Base-by-base conservation (phyloP, 2,113 vertebrate species). In the Arothron firmamentum region DNA sequence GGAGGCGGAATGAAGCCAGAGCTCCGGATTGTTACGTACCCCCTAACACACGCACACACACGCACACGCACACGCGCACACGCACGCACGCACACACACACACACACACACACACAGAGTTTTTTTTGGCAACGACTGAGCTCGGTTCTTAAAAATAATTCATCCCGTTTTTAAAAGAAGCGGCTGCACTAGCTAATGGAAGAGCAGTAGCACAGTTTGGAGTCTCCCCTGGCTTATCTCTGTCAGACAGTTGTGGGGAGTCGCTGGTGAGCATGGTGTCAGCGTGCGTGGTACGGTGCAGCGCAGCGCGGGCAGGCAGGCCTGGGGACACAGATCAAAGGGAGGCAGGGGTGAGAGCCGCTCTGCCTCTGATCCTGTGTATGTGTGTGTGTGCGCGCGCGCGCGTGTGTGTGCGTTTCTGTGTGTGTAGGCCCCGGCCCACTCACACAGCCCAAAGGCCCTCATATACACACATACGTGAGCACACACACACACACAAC, bases 251-350 rank as follows among this genome's bases (percentile, higher is more conserved):
- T 98, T 94, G 95, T 94, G 92, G 93, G 93, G 94, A 94, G 94
- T 94, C 93, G 93, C 94, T 94, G 93, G 87, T 94, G 92, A 92
- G 92, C 90, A 91, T 90, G 92, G 90, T 92, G 93, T 94, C 93
- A 94, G 94, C 91, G 89, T 91, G 90, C 92, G 92, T 82, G 80
- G 84, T 86, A 67, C 74, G 88, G 82, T 83, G 85, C 84, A 78
- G 85, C 65, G 92, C 91, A 88, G 88, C 85, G 85, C 93, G 90
- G 94, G 92, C 93, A 85, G 93, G 93, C 91, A 92, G 92, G 95
- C 96, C 96, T 92, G 93, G 90, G 96, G 96, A 96, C 94, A 96
- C 90, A 92, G 95, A 98, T 98, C 95, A 99, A 99, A 99, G 96
- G 91, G 90, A 91, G 90, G 85, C 82, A 92, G 77, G 88, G 87